Conservation (phyloP, 2,888 invertebrate genomes). For the Rhagium mordax region DNA sequence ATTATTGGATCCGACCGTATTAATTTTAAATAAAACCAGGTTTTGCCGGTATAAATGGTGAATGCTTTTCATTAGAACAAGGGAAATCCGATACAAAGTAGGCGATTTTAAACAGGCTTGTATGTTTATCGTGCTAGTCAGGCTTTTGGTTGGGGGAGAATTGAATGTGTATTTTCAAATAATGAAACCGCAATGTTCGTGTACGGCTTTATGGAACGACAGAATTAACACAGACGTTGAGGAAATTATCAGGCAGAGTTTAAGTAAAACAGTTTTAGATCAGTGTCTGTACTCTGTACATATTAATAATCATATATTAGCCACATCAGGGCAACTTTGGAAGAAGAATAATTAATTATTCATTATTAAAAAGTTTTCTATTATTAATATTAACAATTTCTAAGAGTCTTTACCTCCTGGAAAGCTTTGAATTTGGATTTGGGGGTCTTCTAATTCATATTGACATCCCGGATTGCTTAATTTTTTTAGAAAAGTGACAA, state of each 20-base stretch:
- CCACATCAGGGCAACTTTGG: too few relatives aligned
- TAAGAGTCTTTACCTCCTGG: too few relatives aligned
- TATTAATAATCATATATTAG: too few relatives aligned
- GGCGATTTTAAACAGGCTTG: conserved; percentile 25
- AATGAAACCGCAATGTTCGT: conserved; percentile 21
- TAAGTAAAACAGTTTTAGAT: not conserved
- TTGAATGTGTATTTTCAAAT: conserved; percentile 31
- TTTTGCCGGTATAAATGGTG: conserved; percentile 14
- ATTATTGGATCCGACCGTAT: conserved; percentile 39
- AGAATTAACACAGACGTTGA: conserved; percentile 1
- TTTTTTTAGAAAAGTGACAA: too few relatives aligned
- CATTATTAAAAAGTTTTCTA: too few relatives aligned
- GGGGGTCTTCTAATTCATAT: too few relatives aligned
- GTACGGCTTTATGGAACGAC: not conserved
- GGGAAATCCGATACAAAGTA: conserved; percentile 31
- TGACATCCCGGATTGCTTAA: too few relatives aligned
- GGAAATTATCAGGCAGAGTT: not conserved
- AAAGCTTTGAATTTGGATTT: too few relatives aligned
- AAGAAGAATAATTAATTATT: too few relatives aligned
- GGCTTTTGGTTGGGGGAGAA: conserved; percentile 22
- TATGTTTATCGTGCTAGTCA: conserved; percentile 29
- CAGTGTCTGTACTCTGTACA: not conserved
- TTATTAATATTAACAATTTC: too few relatives aligned
- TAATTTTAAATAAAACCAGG: conserved; percentile 44
- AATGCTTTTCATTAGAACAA: conserved; percentile 15